Evolutionary conservation across 2,113 vertebrate genomes (phyloP), one percentile per base, ranked within the genome.

Genomic region (Lutjanus erythropterus): DNA sequence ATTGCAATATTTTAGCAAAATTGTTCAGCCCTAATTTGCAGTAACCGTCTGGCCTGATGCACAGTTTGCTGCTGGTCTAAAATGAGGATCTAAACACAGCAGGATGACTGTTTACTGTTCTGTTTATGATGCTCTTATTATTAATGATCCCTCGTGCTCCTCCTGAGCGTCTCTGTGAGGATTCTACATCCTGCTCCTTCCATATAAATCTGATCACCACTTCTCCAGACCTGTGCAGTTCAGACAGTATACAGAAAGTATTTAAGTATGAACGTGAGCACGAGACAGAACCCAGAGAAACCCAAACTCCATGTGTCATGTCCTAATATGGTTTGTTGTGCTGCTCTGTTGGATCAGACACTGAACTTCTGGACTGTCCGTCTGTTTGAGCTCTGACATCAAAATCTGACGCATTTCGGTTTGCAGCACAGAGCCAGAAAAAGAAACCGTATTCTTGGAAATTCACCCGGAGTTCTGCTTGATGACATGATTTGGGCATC

Each of bases 241-340:
- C 11, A 5, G 19, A 29, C 0, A 0, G 1, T 3, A 15, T 18
- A 1, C 33, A n/a, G 27, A 25, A 18, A 31, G 52, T n/a, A 31
- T 39, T 39, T 25, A 6, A 41, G 31, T 9, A 18, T 21, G 18
- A 58, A 23, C 19, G n/a, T 4, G 35, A 64, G 39, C 27, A 5
- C 6, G 1, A 21, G 6, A 67, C 44, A 4, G 33, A 61, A 60
- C 23, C 25, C 60, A 62, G 66, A 74, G 27, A 19, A 50, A 56
- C n/a, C 58, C 64, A 0, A 56, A 52, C 58, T 72, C 61, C 33
- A 10, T 50, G 25, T 44, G 39, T 56, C 46, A 62, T 69, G 41
- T 73, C 71, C 69, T 70, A 70, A 66, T 81, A 76, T 31, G 78
- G 46, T 59, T 46, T 59, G 68, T 47, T 25, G 60, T 67, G 39